Base-by-base conservation (phyloP, 2,797 vertebrate species). In the Falco peregrinus region DNA sequence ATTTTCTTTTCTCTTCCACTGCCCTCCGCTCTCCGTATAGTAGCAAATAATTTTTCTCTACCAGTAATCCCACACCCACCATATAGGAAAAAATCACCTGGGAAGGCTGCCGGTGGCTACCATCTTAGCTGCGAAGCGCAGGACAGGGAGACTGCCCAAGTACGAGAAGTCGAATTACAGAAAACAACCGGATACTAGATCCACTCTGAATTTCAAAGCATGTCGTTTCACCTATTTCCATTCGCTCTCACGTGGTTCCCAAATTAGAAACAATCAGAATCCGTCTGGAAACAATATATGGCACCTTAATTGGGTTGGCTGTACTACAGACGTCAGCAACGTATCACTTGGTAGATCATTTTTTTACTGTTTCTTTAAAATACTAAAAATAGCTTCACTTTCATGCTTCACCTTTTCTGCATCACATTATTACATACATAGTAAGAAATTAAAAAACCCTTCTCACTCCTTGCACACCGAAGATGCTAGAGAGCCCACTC, bases 261-360 rank as follows among this genome's bases (percentile, higher is more conserved):
- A 93, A 97, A 96, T 96, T 92, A 96, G 94, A 93, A 96, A 95
- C 92, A 77, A 89, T 95, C 85, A 91, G 89, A 73, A 96, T 54
- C 81, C 84, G 89, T 85, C 73, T 89, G 91, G 96, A 96, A 97
- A 95, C 92, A 96, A 96, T 91, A 96, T 53, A 89, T 19, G 9
- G 85, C 73, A 89, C 93, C 90, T 89, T 94, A 97, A 96, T 59
- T 95, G 91, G 97, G 85, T 81, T 95, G 93, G 89, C 92, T 89
- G 94, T 53, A 41, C 76, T 18, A 93, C 93, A 87, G 93, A 95
- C 94, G 78, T 96, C 94, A 96, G 89, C 92, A 93, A 29, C 56
- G 35, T 92, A 80, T 95, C 92, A 82, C n/a, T 63, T 64, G 64
- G 79, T 94, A 76, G 79, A 96, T 93, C 37, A n/a, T 33, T 80